Evolutionary conservation across 2,888 invertebrate species (phyloP).

Genomic region (Hirtodrosophila trivittata): DNA sequence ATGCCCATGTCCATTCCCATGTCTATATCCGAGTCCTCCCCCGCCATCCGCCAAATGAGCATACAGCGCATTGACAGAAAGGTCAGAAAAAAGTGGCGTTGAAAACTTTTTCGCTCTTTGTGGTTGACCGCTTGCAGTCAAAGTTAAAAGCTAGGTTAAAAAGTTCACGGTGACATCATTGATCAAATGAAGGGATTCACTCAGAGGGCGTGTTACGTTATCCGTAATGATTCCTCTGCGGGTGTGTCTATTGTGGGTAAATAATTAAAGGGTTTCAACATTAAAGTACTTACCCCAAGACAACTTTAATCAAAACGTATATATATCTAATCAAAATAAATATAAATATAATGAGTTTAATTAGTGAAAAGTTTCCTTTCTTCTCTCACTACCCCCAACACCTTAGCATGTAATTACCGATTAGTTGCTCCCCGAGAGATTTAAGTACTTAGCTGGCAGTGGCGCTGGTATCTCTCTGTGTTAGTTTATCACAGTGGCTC

Average conservation of each 20-base stretch:
- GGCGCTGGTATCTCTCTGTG: too few relatives aligned
- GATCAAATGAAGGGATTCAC: constrained; percentile 48
- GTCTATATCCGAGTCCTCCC: background rate
- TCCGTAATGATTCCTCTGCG: constrained; percentile 37
- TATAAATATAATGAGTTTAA: too few relatives aligned
- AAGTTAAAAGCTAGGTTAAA: constrained; percentile 67
- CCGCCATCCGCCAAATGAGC: constrained; percentile 8
- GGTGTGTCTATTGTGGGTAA: constrained; percentile 10
- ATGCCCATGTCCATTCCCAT: too few relatives aligned
- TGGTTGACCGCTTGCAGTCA: constrained; percentile 74
- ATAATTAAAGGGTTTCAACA: too few relatives aligned
- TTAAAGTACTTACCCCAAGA: too few relatives aligned
- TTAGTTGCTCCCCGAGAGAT: constrained; percentile 27
- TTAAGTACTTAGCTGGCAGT: constrained; percentile 49
- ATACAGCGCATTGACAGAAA: constrained; percentile 19
- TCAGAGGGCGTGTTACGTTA: constrained; percentile 38
- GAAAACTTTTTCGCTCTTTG: constrained; percentile 65
- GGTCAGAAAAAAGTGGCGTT: constrained; percentile 11
- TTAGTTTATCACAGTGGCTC: constrained; percentile 48
- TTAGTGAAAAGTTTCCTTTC: too few relatives aligned
- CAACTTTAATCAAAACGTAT: too few relatives aligned
- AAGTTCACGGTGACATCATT: constrained; percentile 54
- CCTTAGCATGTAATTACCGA: constrained; percentile 46
- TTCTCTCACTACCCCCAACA: constrained; percentile 17
- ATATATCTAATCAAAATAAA: too few relatives aligned